Conservation (phyloP, 2,888 invertebrate species). For the Augiades crinisus region DNA sequence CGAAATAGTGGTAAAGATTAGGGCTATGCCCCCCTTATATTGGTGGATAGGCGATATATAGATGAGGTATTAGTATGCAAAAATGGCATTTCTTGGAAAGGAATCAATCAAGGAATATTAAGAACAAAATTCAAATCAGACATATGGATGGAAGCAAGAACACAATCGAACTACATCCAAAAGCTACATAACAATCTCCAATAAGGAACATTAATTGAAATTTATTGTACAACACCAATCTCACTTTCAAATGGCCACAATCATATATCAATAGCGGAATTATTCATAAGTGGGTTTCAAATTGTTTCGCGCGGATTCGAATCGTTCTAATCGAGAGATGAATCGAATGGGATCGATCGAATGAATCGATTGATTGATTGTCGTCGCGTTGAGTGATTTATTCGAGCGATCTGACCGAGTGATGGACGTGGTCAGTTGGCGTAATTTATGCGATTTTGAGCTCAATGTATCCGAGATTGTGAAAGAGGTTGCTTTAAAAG, state of each 20-base stretch:
- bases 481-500: conserved; percentile 2
- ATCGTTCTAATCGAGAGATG: conserved; percentile 57
- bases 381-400: conserved; percentile 61
- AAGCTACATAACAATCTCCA: neutral
- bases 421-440: conserved; percentile 20
- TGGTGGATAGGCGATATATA: no score
- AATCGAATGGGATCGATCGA: conserved; percentile 67
- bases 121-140: no score
- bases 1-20: no score
- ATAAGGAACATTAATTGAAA: conserved; percentile 21
- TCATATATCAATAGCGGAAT: conserved; percentile 27
- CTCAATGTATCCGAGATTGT: conserved; percentile 9
- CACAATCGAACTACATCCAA: neutral
- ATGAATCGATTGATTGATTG: conserved; percentile 68
- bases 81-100: no score
- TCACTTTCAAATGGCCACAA: conserved; percentile 40
- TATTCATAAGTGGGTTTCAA: conserved; percentile 39
- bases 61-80: no score
- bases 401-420: conserved; percentile 30
- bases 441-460: conserved; percentile 22
- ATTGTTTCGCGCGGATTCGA: conserved; percentile 62
- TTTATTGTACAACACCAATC: conserved; percentile 20
- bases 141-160: no score
- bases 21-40: no score
- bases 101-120: no score